Conservation (phyloP, 2,888 invertebrate species). For the Chrysodeixis includens region DNA sequence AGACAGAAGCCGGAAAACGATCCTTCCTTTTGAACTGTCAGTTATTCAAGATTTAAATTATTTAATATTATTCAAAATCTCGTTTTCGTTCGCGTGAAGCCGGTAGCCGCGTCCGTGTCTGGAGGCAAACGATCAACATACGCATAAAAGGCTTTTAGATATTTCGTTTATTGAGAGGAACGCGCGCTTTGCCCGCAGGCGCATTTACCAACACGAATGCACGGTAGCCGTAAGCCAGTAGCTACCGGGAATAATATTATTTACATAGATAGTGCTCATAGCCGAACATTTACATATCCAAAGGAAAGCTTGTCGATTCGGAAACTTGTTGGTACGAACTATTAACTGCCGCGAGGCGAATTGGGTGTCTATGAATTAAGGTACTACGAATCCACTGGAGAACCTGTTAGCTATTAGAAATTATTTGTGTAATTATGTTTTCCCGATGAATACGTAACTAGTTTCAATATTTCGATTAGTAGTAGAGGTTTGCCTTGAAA, state of each 20-base stretch:
- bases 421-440: neutral
- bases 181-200: constrained; percentile 63
- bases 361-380: constrained; percentile 5
- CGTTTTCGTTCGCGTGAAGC: constrained; percentile 73
- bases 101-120: constrained; percentile 80
- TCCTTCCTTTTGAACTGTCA: constrained; percentile 15
- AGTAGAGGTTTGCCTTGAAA: neutral
- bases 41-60: constrained; percentile 35
- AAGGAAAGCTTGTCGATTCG: constrained; percentile 18
- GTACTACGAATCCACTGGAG: neutral
- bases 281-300: constrained; percentile 25
- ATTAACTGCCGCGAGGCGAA: constrained; percentile 7
- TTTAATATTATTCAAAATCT: constrained; percentile 64
- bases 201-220: constrained; percentile 69
- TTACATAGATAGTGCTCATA: constrained; percentile 22
- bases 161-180: constrained; percentile 49
- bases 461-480: neutral
- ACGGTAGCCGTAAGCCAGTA: constrained; percentile 58
- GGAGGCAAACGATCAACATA: constrained; percentile 60
- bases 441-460: neutral
- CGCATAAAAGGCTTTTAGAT: constrained; percentile 36
- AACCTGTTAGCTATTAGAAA: neutral
- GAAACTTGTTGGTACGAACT: constrained; percentile 14
- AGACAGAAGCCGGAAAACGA: constrained; percentile 39
- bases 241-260: constrained; percentile 34